Conservation (phyloP, 2,797 vertebrate genomes). For the Pteropus rufus region DNA sequence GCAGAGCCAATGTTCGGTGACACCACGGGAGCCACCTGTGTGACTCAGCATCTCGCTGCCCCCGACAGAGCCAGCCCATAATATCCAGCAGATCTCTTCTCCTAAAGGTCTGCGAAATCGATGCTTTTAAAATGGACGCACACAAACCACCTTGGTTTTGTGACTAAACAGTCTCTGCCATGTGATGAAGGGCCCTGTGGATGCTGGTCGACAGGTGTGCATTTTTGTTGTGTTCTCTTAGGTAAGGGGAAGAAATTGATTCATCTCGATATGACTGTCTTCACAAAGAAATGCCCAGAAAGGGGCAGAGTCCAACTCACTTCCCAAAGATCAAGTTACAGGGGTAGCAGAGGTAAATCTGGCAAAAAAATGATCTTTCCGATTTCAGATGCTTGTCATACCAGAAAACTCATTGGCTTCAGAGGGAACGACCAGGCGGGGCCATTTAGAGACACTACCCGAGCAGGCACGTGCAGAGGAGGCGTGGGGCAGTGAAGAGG, state of each 20-base stretch:
- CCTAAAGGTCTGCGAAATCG: not conserved
- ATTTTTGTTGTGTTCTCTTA: not conserved
- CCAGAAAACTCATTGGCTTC: not conserved
- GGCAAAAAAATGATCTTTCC: not conserved
- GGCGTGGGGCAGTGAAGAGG: too few relatives aligned
- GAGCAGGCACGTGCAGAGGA: not conserved
- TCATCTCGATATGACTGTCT: not conserved
- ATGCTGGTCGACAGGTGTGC: accelerated
- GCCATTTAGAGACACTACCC: not conserved
- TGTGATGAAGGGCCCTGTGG: accelerated
- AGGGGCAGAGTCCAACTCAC: not conserved
- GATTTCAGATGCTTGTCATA: not conserved
- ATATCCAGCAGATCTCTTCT: not conserved
- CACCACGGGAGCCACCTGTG: not conserved
- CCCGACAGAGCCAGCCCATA: accelerated
- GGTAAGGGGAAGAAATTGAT: not conserved
- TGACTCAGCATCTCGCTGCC: accelerated
- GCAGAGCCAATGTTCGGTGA: not conserved
- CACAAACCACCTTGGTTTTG: not conserved
- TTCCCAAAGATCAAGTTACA: not conserved
- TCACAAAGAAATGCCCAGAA: not conserved
- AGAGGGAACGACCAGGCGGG: not conserved
- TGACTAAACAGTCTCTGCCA: not conserved
- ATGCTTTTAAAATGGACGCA: not conserved
- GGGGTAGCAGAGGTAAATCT: not conserved